Evolutionary conservation across 37 sponge, comb jelly and placozoan species (phyloP).

Genomic region (Oopsacas minuta): DNA sequence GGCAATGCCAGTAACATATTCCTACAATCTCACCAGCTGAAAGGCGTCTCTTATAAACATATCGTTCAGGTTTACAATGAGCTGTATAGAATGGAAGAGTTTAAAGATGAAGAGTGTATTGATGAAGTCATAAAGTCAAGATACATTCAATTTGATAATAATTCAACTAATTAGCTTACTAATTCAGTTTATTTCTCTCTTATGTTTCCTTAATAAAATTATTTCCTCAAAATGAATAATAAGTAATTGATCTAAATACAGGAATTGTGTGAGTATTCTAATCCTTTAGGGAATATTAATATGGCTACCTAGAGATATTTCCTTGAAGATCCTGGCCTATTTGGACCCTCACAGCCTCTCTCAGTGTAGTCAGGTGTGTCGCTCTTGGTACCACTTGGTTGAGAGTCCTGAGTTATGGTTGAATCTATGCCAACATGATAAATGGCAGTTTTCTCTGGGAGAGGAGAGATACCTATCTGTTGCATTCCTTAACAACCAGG

Average conservation of each 20-base stretch:
- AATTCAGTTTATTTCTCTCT: too few species aligned
- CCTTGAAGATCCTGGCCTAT: constrained; percentile 44
- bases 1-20: neutral
- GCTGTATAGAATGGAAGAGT: neutral
- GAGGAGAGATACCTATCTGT: neutral
- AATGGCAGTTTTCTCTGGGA: constrained; percentile 42
- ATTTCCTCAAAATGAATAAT: too few species aligned
- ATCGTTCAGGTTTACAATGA: neutral
- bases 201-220: too few species aligned
- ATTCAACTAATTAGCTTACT: neutral
- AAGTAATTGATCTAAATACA: too few species aligned
- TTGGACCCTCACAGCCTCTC: constrained; percentile 53
- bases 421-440: constrained; percentile 37
- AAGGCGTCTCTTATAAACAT: neutral
- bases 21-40: neutral
- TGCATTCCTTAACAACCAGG: neutral
- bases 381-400: constrained; percentile 42
- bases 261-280: neutral
- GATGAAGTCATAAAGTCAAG: neutral
- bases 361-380: constrained; percentile 28
- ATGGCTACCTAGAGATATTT: constrained; percentile 75
- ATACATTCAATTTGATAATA: neutral
- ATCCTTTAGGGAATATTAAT: constrained; percentile 67
- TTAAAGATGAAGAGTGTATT: neutral
- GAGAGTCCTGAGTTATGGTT: constrained; percentile 41